These are phyloP conservation scores for Lutraria lutraria DNA, from an alignment of 2,888 invertebrate species.

Conservation along the genomic window DNA sequence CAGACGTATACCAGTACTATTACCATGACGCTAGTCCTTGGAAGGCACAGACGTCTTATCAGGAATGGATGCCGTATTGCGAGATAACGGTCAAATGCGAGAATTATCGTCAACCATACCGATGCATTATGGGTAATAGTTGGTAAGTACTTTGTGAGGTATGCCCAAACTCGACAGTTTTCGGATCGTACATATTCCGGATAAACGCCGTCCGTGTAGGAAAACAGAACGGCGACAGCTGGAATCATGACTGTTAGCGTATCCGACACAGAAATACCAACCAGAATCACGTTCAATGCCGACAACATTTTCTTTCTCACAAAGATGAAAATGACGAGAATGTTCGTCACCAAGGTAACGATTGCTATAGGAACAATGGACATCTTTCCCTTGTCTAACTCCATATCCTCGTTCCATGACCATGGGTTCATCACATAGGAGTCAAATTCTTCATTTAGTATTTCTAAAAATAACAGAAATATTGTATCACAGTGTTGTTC, in stretches of 20 bases:
- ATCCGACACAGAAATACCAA: conserved; percentile 97
- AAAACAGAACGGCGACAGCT: conserved; percentile 91
- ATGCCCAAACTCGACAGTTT: conserved; percentile 92
- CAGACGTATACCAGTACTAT: conserved; percentile 92
- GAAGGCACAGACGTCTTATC: conserved; percentile 91
- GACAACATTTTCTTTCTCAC: conserved; percentile 95
- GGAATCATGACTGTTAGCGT: conserved; percentile 91
- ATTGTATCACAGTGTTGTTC: too few relatives aligned
- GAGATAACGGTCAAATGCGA: conserved; percentile 97
- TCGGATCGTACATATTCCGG: conserved; percentile 92
- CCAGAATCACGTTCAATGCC: conserved; percentile 95
- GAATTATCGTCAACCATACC: conserved; percentile 95
- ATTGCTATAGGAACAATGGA: conserved; percentile 94
- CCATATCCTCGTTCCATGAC: conserved; percentile 66
- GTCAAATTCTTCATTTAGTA: conserved; percentile 64
- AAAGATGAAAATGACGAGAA: conserved; percentile 94
- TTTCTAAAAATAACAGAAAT: conserved; percentile 48
- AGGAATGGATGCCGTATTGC: conserved; percentile 96
- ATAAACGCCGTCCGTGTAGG: conserved; percentile 95
- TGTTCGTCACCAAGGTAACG: conserved; percentile 94
- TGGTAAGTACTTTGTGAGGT: conserved; percentile 77
- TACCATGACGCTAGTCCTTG: conserved; percentile 91
- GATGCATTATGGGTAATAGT: conserved; percentile 94
- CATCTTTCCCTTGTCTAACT: conserved; percentile 89
- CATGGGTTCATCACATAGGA: conserved; percentile 70